phyloP scores from a whole-genome alignment of 2,888 invertebrate genomes.

The Polia nebulosa region DNA sequence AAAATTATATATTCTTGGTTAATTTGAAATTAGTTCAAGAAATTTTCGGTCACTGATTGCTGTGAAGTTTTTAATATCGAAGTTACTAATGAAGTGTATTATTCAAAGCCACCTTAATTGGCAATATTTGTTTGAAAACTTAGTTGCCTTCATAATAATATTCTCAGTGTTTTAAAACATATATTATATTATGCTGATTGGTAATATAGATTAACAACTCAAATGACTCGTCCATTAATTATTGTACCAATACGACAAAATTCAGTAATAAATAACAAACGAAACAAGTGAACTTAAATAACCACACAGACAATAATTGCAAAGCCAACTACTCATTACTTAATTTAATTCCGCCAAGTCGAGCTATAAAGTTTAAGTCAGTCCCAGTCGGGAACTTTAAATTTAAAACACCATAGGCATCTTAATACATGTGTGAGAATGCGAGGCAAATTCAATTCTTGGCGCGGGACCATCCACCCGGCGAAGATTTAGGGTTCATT shows the following conservation, averaged over 20 bases:
- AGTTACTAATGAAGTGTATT: neutral
- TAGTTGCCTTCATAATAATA: too few species aligned
- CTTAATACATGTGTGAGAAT: conserved; percentile 70
- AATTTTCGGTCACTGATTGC: conserved; percentile 12
- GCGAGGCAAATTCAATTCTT: conserved; percentile 87
- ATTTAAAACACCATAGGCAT: conserved; percentile 68
- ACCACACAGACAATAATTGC: conserved; percentile 43
- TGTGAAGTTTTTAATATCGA: conserved; percentile 6
- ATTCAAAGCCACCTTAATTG: too few species aligned
- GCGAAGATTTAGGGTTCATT: conserved; percentile 88
- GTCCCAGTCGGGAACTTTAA: conserved; percentile 52
- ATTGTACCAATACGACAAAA: conserved; percentile 3
- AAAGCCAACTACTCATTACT: conserved; percentile 57
- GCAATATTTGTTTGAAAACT: too few species aligned
- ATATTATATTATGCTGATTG: too few species aligned
- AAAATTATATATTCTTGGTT: conserved; percentile 22
- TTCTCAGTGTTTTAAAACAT: too few species aligned
- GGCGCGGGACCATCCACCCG: conserved; percentile 82
- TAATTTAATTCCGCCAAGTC: conserved; percentile 57
- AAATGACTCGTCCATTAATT: neutral
- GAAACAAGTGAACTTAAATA: conserved; percentile 30
- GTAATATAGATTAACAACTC: neutral
- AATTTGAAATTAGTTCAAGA: conserved; percentile 33
- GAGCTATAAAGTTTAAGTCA: conserved; percentile 56
- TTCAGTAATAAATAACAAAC: conserved; percentile 12